phyloP scores from a whole-genome alignment of 2,797 vertebrate species.

The Schizopygopsis pylzovi region DNA sequence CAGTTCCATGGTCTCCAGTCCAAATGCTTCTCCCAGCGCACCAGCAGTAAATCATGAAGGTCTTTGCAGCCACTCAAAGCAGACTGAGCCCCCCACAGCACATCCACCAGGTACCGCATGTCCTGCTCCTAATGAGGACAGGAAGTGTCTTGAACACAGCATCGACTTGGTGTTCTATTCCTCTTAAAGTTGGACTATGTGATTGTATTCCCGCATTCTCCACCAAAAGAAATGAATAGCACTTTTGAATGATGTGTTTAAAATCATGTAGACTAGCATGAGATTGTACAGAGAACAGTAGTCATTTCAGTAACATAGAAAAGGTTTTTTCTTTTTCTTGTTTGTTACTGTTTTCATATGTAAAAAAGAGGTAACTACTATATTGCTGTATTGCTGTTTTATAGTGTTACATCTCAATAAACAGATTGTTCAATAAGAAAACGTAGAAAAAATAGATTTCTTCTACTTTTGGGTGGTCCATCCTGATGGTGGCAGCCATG shows the following conservation, averaged over 20 bases:
- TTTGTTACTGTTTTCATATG: too few species aligned
- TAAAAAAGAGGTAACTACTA: too few species aligned
- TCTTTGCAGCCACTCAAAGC: conserved; percentile 79
- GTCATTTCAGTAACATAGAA: not conserved
- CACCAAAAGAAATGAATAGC: not conserved
- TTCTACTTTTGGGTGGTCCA: not conserved
- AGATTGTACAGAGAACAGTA: not conserved
- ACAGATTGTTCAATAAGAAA: too few species aligned
- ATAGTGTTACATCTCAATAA: too few species aligned
- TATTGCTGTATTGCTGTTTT: too few species aligned
- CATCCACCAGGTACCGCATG: conserved; percentile 85
- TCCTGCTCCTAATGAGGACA: conserved; percentile 83
- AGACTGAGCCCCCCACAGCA: conserved; percentile 85
- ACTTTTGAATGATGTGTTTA: not conserved
- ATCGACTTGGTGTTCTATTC: not conserved
- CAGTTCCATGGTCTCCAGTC: conserved; percentile 98
- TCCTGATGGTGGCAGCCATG: not conserved
- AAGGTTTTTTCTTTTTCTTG: not conserved
- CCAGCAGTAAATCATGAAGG: conserved; percentile 83
- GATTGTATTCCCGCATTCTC: not conserved
- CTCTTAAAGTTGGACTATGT: not conserved
- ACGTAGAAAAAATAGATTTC: not conserved
- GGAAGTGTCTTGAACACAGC: conserved; percentile 14
- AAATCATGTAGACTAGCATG: not conserved
- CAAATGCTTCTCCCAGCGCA: conserved; percentile 84